Conservation (phyloP, 2,797 vertebrate genomes). For the Rhinella marina region DNA sequence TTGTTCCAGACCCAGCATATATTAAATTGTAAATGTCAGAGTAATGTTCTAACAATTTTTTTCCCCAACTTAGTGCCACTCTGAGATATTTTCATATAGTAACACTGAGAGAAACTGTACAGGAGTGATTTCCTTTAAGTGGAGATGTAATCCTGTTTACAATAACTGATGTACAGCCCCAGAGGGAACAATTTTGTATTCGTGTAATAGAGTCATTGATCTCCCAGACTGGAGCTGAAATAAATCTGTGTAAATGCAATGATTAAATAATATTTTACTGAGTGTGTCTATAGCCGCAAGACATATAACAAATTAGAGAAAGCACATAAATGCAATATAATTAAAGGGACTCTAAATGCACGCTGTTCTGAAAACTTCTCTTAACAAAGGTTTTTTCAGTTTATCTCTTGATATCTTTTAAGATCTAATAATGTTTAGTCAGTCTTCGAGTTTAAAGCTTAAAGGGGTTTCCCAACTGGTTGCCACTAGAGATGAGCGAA, state of each 20-base stretch:
- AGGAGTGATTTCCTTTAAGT: conserved; percentile 10
- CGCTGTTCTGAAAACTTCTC: background rate
- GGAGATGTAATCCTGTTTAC: conserved; percentile 28
- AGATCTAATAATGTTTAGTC: background rate
- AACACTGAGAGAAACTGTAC: background rate
- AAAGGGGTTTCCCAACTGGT: no score
- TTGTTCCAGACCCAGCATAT: background rate
- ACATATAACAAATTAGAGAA: background rate
- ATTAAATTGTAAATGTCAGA: background rate
- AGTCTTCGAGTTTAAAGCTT: background rate
- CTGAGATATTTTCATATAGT: conserved; percentile 3
- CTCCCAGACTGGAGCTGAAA: conserved; percentile 8
- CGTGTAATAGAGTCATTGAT: conserved; percentile 41
- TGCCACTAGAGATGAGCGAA: no score
- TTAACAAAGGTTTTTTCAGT: background rate
- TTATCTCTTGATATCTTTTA: background rate
- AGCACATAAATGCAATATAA: background rate
- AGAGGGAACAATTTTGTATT: conserved; percentile 25
- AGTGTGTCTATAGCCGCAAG: background rate
- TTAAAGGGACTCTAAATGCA: background rate
- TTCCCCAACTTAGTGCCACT: background rate
- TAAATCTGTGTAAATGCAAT: conserved; percentile 25
- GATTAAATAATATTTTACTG: conserved; percentile 44
- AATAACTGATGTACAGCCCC: conserved; percentile 35
- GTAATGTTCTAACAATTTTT: conserved; percentile 24